A percentile compares a stretch with the other conserved stretches of the same genome.
Evolutionary conservation across 2,888 invertebrate species (phyloP).

Genomic region (Alsophila aescularia): DNA sequence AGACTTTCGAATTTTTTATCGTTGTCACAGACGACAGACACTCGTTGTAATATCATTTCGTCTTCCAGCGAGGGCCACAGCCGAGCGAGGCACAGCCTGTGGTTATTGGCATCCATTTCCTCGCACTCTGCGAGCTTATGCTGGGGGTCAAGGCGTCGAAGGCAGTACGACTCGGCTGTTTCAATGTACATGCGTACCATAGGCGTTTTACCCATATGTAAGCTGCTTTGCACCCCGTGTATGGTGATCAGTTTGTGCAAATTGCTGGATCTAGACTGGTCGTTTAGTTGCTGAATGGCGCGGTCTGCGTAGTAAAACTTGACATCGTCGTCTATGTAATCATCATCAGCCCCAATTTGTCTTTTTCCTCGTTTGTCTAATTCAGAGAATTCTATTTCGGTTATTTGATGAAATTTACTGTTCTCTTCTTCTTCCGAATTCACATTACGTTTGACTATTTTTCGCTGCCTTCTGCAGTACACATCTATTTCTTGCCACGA

Average conservation of each 20-base stretch:
- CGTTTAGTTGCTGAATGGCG: constrained; percentile 58
- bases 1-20: constrained; percentile 54
- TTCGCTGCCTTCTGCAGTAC: constrained; percentile 47
- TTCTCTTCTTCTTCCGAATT: constrained; percentile 12
- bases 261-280: constrained; percentile 53
- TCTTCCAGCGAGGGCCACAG: constrained; percentile 67
- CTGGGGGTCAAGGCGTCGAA: constrained; percentile 49
- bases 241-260: constrained; percentile 64
- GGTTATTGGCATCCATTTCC: constrained; percentile 61
- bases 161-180: constrained; percentile 63
- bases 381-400: constrained; percentile 22
- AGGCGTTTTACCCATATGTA: constrained; percentile 54
- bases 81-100: constrained; percentile 63
- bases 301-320: constrained; percentile 64
- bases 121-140: constrained; percentile 56
- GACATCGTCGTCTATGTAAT: constrained; percentile 63
- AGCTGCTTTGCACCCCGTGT: constrained; percentile 53
- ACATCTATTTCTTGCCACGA: constrained; percentile 77
- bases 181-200: constrained; percentile 68
- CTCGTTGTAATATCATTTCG: constrained; percentile 55
- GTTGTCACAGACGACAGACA: constrained; percentile 63
- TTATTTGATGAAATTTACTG: constrained; percentile 2
- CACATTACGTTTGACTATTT: constrained; percentile 13
- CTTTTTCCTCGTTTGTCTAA: constrained; percentile 43
- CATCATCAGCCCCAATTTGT: constrained; percentile 50